Conservation (phyloP, 2,888 invertebrate genomes). For the Clanis bilineata region DNA sequence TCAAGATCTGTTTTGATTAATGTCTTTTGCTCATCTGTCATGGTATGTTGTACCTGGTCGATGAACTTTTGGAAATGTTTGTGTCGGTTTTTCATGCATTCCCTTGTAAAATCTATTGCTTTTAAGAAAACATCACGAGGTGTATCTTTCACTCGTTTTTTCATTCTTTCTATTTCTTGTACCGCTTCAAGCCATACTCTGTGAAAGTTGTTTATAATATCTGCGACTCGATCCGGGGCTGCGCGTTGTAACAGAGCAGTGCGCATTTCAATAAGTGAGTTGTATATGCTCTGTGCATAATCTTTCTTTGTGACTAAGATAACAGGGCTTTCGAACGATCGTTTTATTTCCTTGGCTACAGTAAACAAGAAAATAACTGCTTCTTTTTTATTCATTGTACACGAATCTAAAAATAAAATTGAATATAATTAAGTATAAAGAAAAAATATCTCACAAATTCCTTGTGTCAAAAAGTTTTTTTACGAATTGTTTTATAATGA, state of each 20-base stretch:
- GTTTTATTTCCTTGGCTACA: slow-evolving; percentile 42
- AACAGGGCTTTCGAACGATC: slow-evolving; percentile 44
- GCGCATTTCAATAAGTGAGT: slow-evolving; percentile 31
- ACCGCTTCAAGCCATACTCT: slow-evolving; percentile 44
- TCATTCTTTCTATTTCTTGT: slow-evolving; percentile 39
- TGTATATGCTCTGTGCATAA: slow-evolving; percentile 36
- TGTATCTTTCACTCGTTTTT: slow-evolving; percentile 34
- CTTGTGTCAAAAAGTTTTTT: neutral
- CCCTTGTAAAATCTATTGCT: slow-evolving; percentile 39
- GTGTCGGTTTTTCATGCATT: slow-evolving; percentile 32
- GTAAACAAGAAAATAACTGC: slow-evolving; percentile 32
- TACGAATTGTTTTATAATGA: neutral
- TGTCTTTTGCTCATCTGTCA: slow-evolving; percentile 29
- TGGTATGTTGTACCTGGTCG: slow-evolving; percentile 16
- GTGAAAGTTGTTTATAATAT: slow-evolving; percentile 39
- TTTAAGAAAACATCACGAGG: slow-evolving; percentile 37
- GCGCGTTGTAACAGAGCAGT: slow-evolving; percentile 27
- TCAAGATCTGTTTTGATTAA: slow-evolving; percentile 32
- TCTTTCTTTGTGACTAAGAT: slow-evolving; percentile 46
- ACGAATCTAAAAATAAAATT: slow-evolving; percentile 12
- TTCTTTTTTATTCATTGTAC: slow-evolving; percentile 36
- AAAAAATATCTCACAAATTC: slow-evolving; percentile 18
- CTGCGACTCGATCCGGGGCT: slow-evolving; percentile 23
- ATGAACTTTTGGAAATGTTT: slow-evolving; percentile 29
- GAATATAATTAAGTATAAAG: neutral